Conservation (phyloP, 92 coral and sea anemone species). For the Parazoanthus atlanticus region DNA sequence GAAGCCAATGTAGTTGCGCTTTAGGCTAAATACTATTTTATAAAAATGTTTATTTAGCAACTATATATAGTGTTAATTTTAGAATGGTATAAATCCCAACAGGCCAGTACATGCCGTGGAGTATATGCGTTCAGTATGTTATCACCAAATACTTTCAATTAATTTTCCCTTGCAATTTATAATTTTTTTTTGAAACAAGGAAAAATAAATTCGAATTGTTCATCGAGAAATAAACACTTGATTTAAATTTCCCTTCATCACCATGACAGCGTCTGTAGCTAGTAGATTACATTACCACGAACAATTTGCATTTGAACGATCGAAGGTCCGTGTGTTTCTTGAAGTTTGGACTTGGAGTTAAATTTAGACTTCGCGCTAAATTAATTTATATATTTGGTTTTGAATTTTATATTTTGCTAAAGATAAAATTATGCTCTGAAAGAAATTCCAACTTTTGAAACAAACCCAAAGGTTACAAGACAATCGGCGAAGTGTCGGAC, state of each 20-base stretch:
- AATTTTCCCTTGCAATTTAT: not conserved
- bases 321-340: not conserved
- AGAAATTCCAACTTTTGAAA: too few relatives aligned
- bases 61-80: constrained; percentile 4
- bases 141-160: not conserved
- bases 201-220: too few relatives aligned
- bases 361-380: not conserved
- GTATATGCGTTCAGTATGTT: not conserved
- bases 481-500: too few relatives aligned
- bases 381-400: not conserved
- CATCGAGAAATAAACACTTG: not conserved
- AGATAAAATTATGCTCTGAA: not conserved
- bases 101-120: not conserved
- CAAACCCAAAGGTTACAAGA: not conserved
- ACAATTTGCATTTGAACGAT: not conserved
- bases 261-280: constrained; percentile 21
- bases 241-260: constrained; percentile 6
- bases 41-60: constrained; percentile 37
- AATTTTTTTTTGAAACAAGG: not conserved
- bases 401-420: not conserved
- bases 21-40: not conserved
- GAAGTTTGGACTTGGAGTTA: not conserved
- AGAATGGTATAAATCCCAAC: not conserved
- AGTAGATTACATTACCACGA: too few relatives aligned
- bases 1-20: not conserved